These are phyloP conservation scores for Patiria miniata DNA, from an alignment of 35 echinoderm and acorn worm species.

Conservation along the genomic window DNA sequence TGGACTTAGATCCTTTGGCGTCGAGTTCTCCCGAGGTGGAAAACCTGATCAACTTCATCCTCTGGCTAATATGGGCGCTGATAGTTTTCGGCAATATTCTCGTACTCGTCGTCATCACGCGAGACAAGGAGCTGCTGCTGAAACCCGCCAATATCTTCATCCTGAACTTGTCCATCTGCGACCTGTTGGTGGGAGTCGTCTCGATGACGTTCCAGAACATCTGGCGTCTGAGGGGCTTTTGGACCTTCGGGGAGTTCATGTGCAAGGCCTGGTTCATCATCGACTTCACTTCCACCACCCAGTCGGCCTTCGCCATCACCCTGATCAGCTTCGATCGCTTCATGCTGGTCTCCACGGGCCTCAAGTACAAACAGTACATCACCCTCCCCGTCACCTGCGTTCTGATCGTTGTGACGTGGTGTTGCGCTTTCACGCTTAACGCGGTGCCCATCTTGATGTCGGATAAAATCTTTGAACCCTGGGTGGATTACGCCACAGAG, in stretches of 20 bases:
- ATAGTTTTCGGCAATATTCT: conserved; percentile 32
- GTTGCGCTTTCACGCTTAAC: background rate
- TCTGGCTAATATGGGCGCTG: conserved; percentile 18
- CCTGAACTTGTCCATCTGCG: conserved; percentile 33
- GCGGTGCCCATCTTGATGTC: conserved; percentile 18
- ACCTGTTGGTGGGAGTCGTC: conserved; percentile 35
- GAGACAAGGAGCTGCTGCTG: conserved; percentile 18
- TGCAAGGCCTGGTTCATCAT: conserved; percentile 33
- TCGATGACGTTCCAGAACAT: conserved; percentile 30
- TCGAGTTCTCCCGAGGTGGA: background rate
- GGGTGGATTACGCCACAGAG: background rate
- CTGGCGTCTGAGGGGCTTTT: background rate
- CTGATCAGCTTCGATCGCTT: conserved; percentile 36
- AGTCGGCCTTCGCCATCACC: conserved; percentile 37
- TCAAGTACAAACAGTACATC: conserved; percentile 47
- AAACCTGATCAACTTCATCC: conserved; percentile 24
- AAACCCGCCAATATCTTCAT: conserved; percentile 37
- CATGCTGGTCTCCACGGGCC: conserved; percentile 38
- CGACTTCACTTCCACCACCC: conserved; percentile 30
- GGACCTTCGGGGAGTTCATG: conserved; percentile 32
- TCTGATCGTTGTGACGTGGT: conserved; percentile 19
- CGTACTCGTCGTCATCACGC: background rate
- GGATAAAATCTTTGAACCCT: background rate
- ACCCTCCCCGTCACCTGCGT: background rate
- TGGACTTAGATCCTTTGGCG: background rate